Evolutionary conservation across 92 coral and sea anemone species (phyloP).

Genomic region (Parazoanthus atlanticus): DNA sequence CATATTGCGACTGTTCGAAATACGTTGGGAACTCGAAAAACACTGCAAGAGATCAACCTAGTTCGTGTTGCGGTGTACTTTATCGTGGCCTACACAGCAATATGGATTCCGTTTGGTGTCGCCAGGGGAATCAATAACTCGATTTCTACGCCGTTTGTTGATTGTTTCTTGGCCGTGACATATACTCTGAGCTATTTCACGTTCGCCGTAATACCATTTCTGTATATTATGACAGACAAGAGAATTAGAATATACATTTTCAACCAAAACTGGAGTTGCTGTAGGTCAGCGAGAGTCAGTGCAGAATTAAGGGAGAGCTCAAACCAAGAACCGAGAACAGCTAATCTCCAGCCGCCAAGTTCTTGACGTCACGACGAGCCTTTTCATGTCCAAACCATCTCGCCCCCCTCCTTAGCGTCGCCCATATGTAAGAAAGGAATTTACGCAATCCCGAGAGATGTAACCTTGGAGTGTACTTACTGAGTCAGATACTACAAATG

Average conservation of each 20-base stretch:
- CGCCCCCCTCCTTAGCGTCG: too few species aligned
- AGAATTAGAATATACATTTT: not conserved
- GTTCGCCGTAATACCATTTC: not conserved
- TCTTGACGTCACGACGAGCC: too few species aligned
- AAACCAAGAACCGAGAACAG: too few species aligned
- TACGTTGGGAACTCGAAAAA: not conserved
- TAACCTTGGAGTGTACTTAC: too few species aligned
- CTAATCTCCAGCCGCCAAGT: too few species aligned
- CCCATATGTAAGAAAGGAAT: too few species aligned
- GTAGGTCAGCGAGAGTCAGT: conserved; percentile 5
- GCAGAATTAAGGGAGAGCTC: too few species aligned
- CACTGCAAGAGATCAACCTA: conserved; percentile 2
- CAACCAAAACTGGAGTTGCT: not conserved
- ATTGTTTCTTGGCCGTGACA: not conserved
- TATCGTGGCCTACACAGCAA: not conserved
- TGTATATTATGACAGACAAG: not conserved
- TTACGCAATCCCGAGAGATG: too few species aligned
- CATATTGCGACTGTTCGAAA: not conserved
- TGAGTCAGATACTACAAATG: too few species aligned
- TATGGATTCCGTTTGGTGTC: conserved; percentile 18
- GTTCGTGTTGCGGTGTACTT: not conserved
- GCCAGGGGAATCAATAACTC: conserved; percentile 2
- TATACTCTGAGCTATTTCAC: conserved; percentile 11
- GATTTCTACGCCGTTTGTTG: not conserved
- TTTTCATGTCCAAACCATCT: too few species aligned